These are phyloP conservation scores for Odontesthes bonariensis DNA, from an alignment of 2,113 vertebrate species.

Conservation along the genomic window DNA sequence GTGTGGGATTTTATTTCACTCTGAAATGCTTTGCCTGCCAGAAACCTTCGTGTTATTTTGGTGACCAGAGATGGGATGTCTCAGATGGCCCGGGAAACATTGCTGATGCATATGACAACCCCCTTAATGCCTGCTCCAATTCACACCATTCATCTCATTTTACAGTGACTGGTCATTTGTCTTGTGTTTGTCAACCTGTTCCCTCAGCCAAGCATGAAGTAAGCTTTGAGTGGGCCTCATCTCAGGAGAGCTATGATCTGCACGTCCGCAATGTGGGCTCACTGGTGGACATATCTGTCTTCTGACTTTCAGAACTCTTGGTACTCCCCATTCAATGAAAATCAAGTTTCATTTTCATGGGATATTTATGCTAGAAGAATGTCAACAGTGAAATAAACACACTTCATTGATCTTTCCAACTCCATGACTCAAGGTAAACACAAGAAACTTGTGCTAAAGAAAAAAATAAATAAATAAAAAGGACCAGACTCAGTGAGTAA, in stretches of 20 bases:
- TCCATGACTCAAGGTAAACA: too few species aligned
- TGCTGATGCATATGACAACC: conserved; percentile 58
- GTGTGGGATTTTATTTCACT: conserved; percentile 48
- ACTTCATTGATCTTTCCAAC: too few species aligned
- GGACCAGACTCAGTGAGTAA: too few species aligned
- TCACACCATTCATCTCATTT: conserved; percentile 71
- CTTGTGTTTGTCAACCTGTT: conserved; percentile 73
- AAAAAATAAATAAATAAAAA: too few species aligned
- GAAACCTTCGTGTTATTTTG: conserved; percentile 52
- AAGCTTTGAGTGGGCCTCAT: conserved; percentile 32
- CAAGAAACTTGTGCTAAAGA: too few species aligned
- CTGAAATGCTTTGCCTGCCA: conserved; percentile 35
- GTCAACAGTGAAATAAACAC: background rate
- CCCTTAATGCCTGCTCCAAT: conserved; percentile 61
- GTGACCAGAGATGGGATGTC: conserved; percentile 48
- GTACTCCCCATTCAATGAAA: background rate
- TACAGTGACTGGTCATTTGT: conserved; percentile 73
- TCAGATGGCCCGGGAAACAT: conserved; percentile 43
- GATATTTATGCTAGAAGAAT: background rate
- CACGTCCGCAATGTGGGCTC: conserved; percentile 44
- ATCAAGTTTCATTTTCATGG: background rate
- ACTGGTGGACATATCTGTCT: conserved; percentile 1
- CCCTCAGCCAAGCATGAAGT: conserved; percentile 69
- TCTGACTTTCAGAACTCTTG: conserved; percentile 6
- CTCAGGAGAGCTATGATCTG: conserved; percentile 30